phyloP scores from a whole-genome alignment of 1,140 invertebrate species.

The Drosophila persimilis region DNA sequence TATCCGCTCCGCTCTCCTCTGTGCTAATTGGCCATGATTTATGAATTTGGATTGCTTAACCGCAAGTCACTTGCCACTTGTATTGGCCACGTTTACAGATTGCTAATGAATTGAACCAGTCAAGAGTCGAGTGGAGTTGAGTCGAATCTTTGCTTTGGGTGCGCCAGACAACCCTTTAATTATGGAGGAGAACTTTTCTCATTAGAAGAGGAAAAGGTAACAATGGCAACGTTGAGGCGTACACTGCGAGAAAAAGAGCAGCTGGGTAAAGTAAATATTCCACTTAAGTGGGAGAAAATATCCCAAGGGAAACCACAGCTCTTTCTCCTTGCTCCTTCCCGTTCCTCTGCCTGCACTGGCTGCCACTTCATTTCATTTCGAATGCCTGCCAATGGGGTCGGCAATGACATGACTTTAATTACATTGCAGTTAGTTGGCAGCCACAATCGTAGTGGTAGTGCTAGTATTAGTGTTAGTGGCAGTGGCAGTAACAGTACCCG shows the following conservation, averaged over 20 bases:
- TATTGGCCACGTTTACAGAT: constrained; percentile 51
- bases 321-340: too few relatives aligned
- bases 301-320: too few relatives aligned
- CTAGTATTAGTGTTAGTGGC: background rate
- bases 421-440: constrained; percentile 62
- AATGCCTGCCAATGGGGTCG: constrained; percentile 45
- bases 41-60: constrained; percentile 72
- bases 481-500: constrained; percentile 12
- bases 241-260: constrained; percentile 20
- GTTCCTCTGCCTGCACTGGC: constrained; percentile 13
- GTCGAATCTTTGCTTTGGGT: background rate
- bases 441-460: background rate
- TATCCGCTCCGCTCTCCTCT: background rate
- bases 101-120: constrained; percentile 45
- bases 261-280: background rate
- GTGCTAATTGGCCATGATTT: constrained; percentile 74
- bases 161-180: constrained; percentile 59
- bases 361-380: constrained; percentile 30
- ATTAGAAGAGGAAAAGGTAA: constrained; percentile 52
- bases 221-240: constrained; percentile 22
- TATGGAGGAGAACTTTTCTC: constrained; percentile 57
- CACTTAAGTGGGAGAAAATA: too few relatives aligned
- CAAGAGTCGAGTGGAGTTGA: constrained; percentile 17
- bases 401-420: constrained; percentile 77
- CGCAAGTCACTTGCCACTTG: constrained; percentile 71